Base-by-base conservation (phyloP, 2,888 invertebrate species). In the Ischnura elegans region DNA sequence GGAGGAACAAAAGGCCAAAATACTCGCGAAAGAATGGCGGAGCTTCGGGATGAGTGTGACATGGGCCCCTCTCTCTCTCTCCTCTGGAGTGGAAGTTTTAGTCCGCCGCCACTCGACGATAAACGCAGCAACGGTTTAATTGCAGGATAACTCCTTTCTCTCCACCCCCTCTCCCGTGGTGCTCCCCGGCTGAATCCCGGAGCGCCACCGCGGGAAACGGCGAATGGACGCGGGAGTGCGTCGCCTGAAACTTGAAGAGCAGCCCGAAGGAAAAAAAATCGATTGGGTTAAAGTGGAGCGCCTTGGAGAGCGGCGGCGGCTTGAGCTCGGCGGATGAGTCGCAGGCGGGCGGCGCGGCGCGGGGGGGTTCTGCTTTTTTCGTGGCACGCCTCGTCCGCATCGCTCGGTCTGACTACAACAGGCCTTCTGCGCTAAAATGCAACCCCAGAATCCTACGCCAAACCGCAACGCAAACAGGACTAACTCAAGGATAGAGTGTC, bases 201-300 rank as follows among this genome's bases (percentile, higher is more conserved):
- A 42, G 25, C 86, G 13, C 13, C 29, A n/a, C 45, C n/a, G 45
- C 86, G 25, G 46, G 29, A 46, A 45, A 10, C 43, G 90, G 43
- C 13, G 3, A 21, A 42, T 10, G 87, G 55, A 51, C 4, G 21
- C 4, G 25, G 16, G 42, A 43, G 21, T 61, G 25, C 43, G 61
- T 6, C 3, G 46, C 45, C 46, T 46, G 86, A 13, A 42, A 61
- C 43, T 90, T 90, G 87, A 87, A 87, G 87, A 51, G 51, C 51
- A 51, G 36, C 51, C 42, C 42, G 47, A 36, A 87, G 29, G 51
- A 87, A 51, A 51, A 87, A n/a, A 51, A 25, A 87, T 36, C 87
- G 51, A 47, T 51, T 87, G 51, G 45, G 51, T 51, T 87, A 87
- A 87, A 87, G 87, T 51, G 51, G 47, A 90, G 6, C 61, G 61